A percentile compares a stretch with the other conserved stretches of the same genome.
These are phyloP conservation scores for Harpalus rufipes DNA, from an alignment of 2,888 invertebrate species.

Conservation along the genomic window DNA sequence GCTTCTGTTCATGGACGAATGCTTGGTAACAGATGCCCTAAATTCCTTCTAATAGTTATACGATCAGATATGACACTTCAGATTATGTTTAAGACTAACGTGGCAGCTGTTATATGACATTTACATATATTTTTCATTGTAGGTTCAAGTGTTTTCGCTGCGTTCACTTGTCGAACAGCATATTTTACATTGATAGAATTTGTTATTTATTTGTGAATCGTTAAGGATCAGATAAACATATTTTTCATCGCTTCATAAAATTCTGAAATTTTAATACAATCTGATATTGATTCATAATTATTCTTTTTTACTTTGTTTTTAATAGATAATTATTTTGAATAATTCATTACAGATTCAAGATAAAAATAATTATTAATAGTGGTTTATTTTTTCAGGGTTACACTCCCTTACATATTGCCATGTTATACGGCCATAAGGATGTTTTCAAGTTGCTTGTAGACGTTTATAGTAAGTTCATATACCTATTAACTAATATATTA, in stretches of 20 bases:
- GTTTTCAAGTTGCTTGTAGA: constrained; percentile 93
- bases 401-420: constrained; percentile 94
- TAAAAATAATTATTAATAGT: constrained; percentile 20
- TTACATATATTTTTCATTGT: constrained; percentile 72
- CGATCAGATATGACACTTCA: constrained; percentile 74
- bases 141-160: constrained; percentile 51
- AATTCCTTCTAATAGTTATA: constrained; percentile 72
- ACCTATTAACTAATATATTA: too few species aligned
- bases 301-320: not conserved
- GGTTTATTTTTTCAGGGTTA: constrained; percentile 87
- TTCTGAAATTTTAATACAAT: constrained; percentile 25
- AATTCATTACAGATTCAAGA: constrained; percentile 5
- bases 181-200: constrained; percentile 60
- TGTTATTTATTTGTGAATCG: constrained; percentile 51
- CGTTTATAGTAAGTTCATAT: constrained; percentile 86
- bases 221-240: constrained; percentile 40
- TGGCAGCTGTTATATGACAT: constrained; percentile 76
- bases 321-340: constrained; percentile 4
- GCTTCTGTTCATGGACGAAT: constrained; percentile 68
- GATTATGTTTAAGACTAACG: constrained; percentile 75
- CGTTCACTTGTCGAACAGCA: constrained; percentile 55
- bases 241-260: constrained; percentile 42
- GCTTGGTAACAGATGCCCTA: constrained; percentile 73
- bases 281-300: constrained; percentile 22
- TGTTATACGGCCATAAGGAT: constrained; percentile 93